Conservation (phyloP, 2,888 invertebrate species). For the Hecatera dysodea region DNA sequence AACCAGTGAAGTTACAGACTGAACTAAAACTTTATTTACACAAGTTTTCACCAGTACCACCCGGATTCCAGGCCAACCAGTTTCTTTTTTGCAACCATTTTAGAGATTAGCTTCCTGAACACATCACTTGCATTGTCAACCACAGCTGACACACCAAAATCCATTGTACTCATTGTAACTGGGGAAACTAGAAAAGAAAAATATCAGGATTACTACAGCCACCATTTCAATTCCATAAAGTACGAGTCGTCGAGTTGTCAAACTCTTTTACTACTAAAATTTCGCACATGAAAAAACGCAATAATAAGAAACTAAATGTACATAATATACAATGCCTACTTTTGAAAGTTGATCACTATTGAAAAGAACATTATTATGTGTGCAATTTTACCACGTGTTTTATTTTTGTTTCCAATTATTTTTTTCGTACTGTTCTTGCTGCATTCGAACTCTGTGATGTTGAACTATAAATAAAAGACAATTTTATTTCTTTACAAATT, state of each 20-base stretch:
- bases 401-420: slow-evolving; percentile 10
- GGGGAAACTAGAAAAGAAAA: slow-evolving; percentile 36
- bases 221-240: background rate
- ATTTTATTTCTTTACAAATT: background rate
- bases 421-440: slow-evolving; percentile 36
- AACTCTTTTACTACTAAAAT: no score
- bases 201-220: background rate
- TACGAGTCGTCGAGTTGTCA: no score
- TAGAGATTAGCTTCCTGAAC: slow-evolving; percentile 73
- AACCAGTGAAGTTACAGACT: background rate
- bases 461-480: slow-evolving; percentile 43
- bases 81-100: slow-evolving; percentile 74
- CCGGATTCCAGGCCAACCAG: slow-evolving; percentile 73
- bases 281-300: no score
- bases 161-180: slow-evolving; percentile 41
- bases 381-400: slow-evolving; percentile 1
- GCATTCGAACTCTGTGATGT: slow-evolving; percentile 58
- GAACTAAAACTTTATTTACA: slow-evolving; percentile 35
- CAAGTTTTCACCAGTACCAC: slow-evolving; percentile 70
- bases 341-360: no score
- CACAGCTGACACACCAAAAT: slow-evolving; percentile 69
- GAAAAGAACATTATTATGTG: no score
- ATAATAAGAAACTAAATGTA: no score
- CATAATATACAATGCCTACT: no score
- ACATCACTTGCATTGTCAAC: slow-evolving; percentile 74